These are phyloP conservation scores for Passerina amoena DNA, from an alignment of 2,113 vertebrate genomes.

Conservation along the genomic window DNA sequence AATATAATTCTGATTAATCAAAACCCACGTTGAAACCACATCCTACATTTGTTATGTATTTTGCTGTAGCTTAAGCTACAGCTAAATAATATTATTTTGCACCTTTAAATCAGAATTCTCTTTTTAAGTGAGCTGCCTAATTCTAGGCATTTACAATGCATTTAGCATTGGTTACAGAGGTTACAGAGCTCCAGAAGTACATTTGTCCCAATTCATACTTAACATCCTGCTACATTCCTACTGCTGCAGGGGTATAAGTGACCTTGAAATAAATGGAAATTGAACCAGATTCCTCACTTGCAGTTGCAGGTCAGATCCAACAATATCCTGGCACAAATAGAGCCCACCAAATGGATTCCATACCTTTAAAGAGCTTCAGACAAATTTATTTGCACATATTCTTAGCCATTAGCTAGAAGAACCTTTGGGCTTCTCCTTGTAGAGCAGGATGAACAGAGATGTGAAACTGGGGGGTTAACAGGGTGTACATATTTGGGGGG, in stretches of 20 bases:
- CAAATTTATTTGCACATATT: not conserved
- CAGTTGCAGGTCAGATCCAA: not conserved
- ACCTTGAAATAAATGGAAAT: not conserved
- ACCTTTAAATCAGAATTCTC: not conserved
- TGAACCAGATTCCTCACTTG: not conserved
- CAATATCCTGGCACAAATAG: not conserved
- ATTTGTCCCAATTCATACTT: not conserved
- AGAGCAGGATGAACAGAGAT: not conserved
- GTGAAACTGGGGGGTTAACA: not conserved
- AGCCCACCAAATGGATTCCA: not conserved
- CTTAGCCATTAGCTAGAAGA: not conserved
- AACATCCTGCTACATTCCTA: not conserved
- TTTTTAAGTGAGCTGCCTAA: not conserved
- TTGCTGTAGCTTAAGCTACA: not conserved
- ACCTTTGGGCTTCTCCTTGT: not conserved
- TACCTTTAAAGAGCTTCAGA: not conserved
- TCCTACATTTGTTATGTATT: not conserved
- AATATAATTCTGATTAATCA: not conserved
- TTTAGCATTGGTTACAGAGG: not conserved
- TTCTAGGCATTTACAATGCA: not conserved
- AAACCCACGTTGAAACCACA: not conserved
- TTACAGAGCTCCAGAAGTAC: not conserved
- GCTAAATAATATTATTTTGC: not conserved
- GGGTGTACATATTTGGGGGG: fast-evolving
- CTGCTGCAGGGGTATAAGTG: not conserved